Evolutionary conservation across 2,888 invertebrate species (phyloP), one percentile per base, ranked within the genome.

Genomic region (Drosophila merina): DNA sequence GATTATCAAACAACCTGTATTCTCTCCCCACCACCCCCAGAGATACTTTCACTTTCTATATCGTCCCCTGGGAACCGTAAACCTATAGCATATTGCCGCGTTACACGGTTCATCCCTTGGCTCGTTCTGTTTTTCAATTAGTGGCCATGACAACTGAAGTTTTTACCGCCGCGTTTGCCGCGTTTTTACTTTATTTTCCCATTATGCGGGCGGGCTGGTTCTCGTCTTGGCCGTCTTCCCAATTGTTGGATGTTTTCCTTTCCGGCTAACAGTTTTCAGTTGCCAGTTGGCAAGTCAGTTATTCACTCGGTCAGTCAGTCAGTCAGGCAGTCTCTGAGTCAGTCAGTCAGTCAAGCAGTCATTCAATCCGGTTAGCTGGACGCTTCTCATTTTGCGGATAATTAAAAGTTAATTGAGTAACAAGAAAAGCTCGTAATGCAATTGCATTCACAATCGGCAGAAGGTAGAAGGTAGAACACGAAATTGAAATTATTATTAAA

Each of bases 91-190:
- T 12, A n/a, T 36, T 6, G 0, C 8, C 8, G 7, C 7, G 40
- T 9, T 38, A 20, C 45, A 36, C 3, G 12, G 44, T 52, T 57
- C 86, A 73, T 63, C 77, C 83, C 68, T 40, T 9, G 42, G 38
- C 12, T 33, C 57, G 49, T 70, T 42, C 44, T 48, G 26, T 20
- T 51, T 76, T 79, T 82, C 88, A 81, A 80, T 87, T 81, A 85
- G 82, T 81, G 76, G 66, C 68, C 86, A 81, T 81, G 88, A 73
- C 83, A 81, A 81, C 80, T 74, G 45, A 64, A 67, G 55, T 75
- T 70, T 67, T 69, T 12, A 38, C 38, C 38, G 38, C 12, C 36
- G 48, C 14, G 14, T 14, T 14, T 14, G 67, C 42, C 14, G n/a
- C 28, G 7, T 9, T 30, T 31, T 30, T 67, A 64, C 38, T 54